Base-by-base conservation (phyloP, 2,113 vertebrate genomes). In the Sturnus vulgaris region DNA sequence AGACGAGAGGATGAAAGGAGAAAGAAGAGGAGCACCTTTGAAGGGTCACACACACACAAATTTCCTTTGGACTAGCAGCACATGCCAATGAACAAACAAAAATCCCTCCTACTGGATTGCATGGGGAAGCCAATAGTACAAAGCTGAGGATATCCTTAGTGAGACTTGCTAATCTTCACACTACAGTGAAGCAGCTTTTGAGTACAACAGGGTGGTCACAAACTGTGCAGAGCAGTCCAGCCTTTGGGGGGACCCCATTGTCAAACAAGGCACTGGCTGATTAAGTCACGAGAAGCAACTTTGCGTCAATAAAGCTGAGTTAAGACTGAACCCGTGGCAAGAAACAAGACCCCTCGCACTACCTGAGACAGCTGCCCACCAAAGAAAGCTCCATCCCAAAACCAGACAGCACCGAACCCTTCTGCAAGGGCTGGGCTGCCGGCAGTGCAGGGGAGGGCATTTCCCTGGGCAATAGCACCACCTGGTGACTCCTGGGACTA, bases 391-490 rank as follows among this genome's bases (percentile, higher is more conserved):
- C 44, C 87, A 66, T 6, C 49, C 18, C 39, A 21, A 81, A 81
- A 21, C 18, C 65, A 21, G 55, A 23, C 13, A 5, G 30, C 42
- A 9, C 0, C 11, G 39, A 50, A 31, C 9, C 39, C 9, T 28
- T 15, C 21, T 6, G 4, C 35, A 5, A 59, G 39, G 47, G 68
- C 56, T 8, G 61, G 33, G 44, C 79, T 13, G 47, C 0, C 79
- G 11, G 89, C 86, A 14, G 1, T 0, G 47, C 55, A 2, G n/a
- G 24, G n/a, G 14, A 91, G 82, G 92, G 73, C 44, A 90, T 53
- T 95, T 25, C 50, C 11, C 39, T 95, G 87, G 93, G 92, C 88
- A 95, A 95, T 3, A 96, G 96, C 96, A 92, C 96, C 95, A 95
- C 64, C 95, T 96, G 93, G 90, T 94, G 96, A 94, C 87, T 93